phyloP scores from a whole-genome alignment of 2,113 vertebrate species.

The Raja brachyura region DNA sequence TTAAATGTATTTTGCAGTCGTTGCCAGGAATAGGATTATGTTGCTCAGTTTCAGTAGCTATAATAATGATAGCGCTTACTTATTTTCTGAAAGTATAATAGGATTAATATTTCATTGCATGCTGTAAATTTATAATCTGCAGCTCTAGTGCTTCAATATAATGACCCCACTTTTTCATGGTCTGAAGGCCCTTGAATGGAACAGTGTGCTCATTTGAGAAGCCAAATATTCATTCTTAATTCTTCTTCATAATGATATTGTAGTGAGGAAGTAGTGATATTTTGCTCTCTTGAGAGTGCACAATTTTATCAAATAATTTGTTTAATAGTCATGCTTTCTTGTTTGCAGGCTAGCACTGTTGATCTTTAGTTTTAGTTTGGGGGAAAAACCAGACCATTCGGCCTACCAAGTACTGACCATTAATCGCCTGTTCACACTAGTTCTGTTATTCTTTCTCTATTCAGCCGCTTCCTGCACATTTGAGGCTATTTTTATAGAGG shows the following conservation, averaged over 20 bases:
- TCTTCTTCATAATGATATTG: not conserved
- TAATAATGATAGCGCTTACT: not conserved
- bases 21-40: no score
- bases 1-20: not conserved
- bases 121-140: not conserved
- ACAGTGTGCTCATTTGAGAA: not conserved
- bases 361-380: not conserved
- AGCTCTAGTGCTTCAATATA: not conserved
- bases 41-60: not conserved
- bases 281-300: not conserved
- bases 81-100: not conserved
- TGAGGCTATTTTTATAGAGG: no score
- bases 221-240: not conserved
- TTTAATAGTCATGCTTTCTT: not conserved
- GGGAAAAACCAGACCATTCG: no score
- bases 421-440: no score
- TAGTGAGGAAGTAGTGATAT: not conserved
- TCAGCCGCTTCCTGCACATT: no score
- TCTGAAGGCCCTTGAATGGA: slow-evolving; percentile 10
- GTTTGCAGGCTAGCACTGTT: not conserved
- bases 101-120: not conserved
- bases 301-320: not conserved
- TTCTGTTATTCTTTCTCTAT: no score
- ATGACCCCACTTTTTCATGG: not conserved
- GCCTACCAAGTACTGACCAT: no score